These are phyloP conservation scores for Anas bahamensis DNA, from an alignment of 2,797 vertebrate genomes.

Conservation along the genomic window DNA sequence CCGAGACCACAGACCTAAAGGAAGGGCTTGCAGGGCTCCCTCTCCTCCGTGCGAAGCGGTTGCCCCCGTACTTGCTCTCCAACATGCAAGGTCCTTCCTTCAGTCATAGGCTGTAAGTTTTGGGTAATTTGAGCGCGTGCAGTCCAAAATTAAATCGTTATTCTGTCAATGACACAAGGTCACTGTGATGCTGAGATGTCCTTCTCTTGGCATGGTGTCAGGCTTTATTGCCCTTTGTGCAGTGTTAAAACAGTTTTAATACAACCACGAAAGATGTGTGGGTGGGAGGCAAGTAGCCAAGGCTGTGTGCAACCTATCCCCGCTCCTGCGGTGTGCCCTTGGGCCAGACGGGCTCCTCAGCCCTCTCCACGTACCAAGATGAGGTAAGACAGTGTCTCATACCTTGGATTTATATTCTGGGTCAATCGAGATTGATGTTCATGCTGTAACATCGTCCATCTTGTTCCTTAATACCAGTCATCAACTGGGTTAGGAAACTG, in stretches of 20 bases:
- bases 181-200: background rate
- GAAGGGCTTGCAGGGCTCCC: background rate
- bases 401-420: background rate
- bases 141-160: background rate
- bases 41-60: background rate
- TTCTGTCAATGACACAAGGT: background rate
- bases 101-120: background rate
- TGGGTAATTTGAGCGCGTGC: background rate
- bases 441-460: background rate
- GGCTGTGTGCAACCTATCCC: background rate
- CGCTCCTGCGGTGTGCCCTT: accelerated
- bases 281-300: accelerated
- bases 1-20: background rate
- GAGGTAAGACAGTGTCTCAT: background rate
- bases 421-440: background rate
- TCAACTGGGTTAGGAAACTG: background rate
- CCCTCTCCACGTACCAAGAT: accelerated
- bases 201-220: background rate
- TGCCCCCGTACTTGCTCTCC: background rate
- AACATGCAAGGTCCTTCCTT: background rate
- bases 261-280: background rate
- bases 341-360: background rate
- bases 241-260: background rate
- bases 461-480: background rate
- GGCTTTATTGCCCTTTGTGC: background rate